These are phyloP conservation scores for Pandion haliaetus DNA, from an alignment of 2,113 vertebrate species.

Conservation along the genomic window DNA sequence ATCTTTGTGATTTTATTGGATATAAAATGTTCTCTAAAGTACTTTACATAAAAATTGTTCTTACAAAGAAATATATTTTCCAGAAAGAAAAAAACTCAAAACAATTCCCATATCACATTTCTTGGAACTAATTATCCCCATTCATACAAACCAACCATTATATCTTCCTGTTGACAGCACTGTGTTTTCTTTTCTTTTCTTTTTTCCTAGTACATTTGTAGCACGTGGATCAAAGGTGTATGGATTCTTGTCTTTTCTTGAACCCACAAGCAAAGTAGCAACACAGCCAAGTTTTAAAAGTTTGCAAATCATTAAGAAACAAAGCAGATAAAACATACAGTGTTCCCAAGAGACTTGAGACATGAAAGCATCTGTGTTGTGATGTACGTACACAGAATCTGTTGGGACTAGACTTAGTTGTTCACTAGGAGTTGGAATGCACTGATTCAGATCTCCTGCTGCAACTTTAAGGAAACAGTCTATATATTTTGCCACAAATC, in stretches of 20 bases:
- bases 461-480: background rate
- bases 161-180: slow-evolving; percentile 12
- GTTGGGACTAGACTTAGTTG: background rate
- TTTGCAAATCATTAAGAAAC: slow-evolving; percentile 41
- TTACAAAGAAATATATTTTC: background rate
- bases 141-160: background rate
- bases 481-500: background rate
- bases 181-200: background rate
- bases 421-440: background rate
- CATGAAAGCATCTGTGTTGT: slow-evolving; percentile 28
- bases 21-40: background rate
- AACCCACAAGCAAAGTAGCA: slow-evolving; percentile 10
- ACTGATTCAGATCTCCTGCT: background rate
- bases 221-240: slow-evolving; percentile 1
- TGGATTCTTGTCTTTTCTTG: slow-evolving; percentile 16
- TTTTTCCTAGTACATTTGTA: background rate
- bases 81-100: background rate
- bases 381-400: background rate
- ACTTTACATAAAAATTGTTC: background rate
- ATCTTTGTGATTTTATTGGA: background rate
- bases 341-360: slow-evolving; percentile 1
- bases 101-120: background rate
- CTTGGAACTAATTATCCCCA: slow-evolving; percentile 8
- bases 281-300: background rate
- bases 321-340: slow-evolving; percentile 7